Conservation (phyloP, 2,113 vertebrate genomes). For the Spermophilus dauricus region DNA sequence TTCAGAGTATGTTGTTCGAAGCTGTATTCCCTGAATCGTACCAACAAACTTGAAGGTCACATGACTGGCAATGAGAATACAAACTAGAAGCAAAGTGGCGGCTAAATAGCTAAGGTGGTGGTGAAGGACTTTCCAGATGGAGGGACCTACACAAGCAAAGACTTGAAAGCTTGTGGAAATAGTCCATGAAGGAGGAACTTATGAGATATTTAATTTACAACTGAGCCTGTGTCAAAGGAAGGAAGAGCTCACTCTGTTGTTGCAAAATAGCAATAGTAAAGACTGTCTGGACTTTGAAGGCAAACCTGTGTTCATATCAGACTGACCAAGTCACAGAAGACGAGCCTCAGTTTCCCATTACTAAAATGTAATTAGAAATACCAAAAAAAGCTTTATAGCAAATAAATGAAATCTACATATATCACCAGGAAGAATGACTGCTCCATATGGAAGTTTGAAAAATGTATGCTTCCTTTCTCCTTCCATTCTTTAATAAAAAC, state of each 20-base stretch:
- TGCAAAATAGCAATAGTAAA: background rate
- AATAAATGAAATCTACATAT: background rate
- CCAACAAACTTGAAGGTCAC: background rate
- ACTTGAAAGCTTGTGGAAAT: background rate
- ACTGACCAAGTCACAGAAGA: background rate
- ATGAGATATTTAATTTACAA: background rate
- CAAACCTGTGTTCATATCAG: background rate
- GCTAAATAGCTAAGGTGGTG: background rate
- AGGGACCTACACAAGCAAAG: background rate
- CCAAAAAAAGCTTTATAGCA: background rate
- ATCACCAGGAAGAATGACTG: background rate
- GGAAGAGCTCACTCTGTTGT: background rate
- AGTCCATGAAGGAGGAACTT: background rate
- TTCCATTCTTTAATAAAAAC: background rate
- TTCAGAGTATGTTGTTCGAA: background rate
- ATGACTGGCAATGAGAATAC: background rate
- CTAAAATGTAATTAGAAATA: background rate
- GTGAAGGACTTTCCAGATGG: background rate
- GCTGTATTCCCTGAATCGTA: background rate
- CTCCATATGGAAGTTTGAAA: background rate
- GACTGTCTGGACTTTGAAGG: background rate
- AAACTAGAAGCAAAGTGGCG: background rate
- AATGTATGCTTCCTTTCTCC: background rate
- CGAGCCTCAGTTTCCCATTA: background rate
- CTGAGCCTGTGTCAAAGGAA: background rate